Evolutionary conservation across 2,888 invertebrate genomes (phyloP), one percentile per base, ranked within the genome.

Genomic region (Petrophora chlorosata): DNA sequence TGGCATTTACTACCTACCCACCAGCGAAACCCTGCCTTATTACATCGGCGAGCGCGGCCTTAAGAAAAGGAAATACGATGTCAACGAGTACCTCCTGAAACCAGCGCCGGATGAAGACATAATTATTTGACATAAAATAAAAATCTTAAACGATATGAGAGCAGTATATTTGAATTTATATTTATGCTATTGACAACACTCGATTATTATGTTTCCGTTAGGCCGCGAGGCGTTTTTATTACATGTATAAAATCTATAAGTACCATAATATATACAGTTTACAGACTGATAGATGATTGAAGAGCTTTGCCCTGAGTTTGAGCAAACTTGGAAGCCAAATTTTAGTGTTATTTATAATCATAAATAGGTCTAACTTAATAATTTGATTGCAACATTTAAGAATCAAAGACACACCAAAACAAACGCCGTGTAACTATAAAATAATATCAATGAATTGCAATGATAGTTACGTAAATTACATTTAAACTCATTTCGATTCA

Each of bases 1-100:
- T 0, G 88, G 89, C 1, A 70, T 89, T 28, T 89, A 78, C 54
- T 89, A 85, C 35, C 61, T 89, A 30, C 80, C 87, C 0, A 84
- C 85, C 0, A 64, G 56, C 9, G 79, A 77, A 32, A 42, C 15
- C 0, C 19, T 68, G 1, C 89, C 87, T 0, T 89, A 76, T 55
- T 82, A 77, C 51, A 57, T 79, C 29, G 85, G 81, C 0, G 50
- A 71, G n/a, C 63, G 73, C 4, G 85, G 78, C 0, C 57, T 83
- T n/a, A 73, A 53, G 7, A 70, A 64, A 46, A 56, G 71, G 34
- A 66, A 63, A 23, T 80, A 69, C 45, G 80, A 72, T 0, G 62
- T 67, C 0, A 85, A 82, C 30, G 57, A 77, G 12, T 85, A 83
- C 52, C 59, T 88, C 25, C 56, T 79, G 3, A 66, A 65, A 39